Percentiles rank a stretch among this genome's conserved stretches.
phyloP scores from a whole-genome alignment of 2,113 vertebrate genomes.

The Erpornis zantholeuca region DNA sequence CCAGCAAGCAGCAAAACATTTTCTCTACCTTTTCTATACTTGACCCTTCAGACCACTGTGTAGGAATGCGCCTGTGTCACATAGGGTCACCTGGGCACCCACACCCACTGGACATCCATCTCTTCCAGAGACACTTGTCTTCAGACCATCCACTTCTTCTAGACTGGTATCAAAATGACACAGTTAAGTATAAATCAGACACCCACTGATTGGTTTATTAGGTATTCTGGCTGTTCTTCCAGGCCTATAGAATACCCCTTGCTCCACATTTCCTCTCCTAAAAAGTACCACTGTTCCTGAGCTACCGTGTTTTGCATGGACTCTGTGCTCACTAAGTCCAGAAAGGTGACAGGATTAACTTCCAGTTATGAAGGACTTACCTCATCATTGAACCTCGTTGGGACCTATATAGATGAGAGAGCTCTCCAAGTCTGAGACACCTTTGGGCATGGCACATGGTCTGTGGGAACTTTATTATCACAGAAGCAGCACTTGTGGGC shows the following conservation, averaged over 20 bases:
- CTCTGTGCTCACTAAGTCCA: not conserved
- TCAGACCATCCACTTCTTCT: not conserved
- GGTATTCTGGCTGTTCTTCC: not conserved
- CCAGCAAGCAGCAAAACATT: not conserved
- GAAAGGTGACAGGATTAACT: not conserved
- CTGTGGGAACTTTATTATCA: not conserved
- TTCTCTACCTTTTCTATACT: not conserved
- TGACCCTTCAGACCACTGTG: not conserved
- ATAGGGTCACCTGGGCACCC: not conserved
- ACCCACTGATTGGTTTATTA: not conserved
- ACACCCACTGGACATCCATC: not conserved
- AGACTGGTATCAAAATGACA: not conserved
- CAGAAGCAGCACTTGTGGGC: not conserved
- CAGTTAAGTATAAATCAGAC: not conserved
- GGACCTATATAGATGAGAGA: not conserved
- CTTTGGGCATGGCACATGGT: not conserved
- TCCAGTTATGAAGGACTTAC: not conserved
- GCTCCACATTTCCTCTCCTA: not conserved
- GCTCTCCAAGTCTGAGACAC: not conserved
- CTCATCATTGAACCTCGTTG: not conserved
- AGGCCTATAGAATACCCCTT: not conserved
- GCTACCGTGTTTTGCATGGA: not conserved
- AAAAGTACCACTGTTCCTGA: not conserved
- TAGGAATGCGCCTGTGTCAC: not conserved
- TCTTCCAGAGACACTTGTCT: not conserved